Evolutionary conservation across 2,113 vertebrate genomes (phyloP).

Genomic region (Stercorarius parasiticus): DNA sequence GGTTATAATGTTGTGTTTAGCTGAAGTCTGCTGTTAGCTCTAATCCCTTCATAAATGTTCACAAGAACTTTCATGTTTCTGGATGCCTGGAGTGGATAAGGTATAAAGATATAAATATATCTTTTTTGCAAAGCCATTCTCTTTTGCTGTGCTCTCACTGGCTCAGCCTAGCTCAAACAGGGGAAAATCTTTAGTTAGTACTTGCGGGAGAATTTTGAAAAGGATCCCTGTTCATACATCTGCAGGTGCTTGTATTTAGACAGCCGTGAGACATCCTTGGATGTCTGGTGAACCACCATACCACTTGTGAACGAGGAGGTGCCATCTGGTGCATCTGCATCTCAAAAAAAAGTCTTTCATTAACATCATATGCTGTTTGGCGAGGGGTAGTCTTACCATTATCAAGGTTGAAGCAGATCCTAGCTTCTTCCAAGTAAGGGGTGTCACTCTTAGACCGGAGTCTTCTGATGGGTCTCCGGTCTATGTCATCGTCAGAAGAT

Average conservation of each 20-base stretch:
- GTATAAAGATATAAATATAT: neutral
- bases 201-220: neutral
- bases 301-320: neutral
- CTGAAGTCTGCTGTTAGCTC: neutral
- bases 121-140: neutral
- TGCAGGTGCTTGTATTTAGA: neutral
- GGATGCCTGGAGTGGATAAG: neutral
- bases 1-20: neutral
- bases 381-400: slow-evolving; percentile 34
- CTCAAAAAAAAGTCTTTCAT: neutral
- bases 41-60: neutral
- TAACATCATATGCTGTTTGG: neutral
- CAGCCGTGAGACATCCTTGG: neutral
- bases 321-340: neutral
- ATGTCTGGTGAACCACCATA: neutral
- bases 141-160: neutral
- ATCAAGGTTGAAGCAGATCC: slow-evolving; percentile 67
- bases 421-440: slow-evolving; percentile 64
- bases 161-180: neutral
- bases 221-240: neutral
- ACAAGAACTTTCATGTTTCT: neutral
- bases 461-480: slow-evolving; percentile 63
- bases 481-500: slow-evolving; percentile 61
- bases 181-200: neutral
- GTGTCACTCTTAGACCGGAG: slow-evolving; percentile 67